Percentiles rank a stretch among this genome's conserved stretches.
phyloP scores from a whole-genome alignment of 1,140 invertebrate genomes.

The Hermetia illucens region DNA sequence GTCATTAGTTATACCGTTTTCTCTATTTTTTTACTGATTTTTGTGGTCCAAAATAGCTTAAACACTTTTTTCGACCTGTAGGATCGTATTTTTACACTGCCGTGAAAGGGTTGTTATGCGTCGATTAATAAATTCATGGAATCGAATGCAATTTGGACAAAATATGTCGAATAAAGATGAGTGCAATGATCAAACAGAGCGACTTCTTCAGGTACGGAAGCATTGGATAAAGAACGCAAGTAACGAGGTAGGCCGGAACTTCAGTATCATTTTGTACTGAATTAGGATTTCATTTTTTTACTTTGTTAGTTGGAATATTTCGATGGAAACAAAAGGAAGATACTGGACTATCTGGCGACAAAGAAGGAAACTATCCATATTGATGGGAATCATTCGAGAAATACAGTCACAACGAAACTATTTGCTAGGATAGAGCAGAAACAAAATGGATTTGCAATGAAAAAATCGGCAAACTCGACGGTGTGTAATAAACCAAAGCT shows the following conservation, averaged over 20 bases:
- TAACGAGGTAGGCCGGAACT: background rate
- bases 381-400: conserved; percentile 17
- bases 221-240: conserved; percentile 13
- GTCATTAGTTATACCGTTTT: no score
- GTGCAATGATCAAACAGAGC: conserved; percentile 9
- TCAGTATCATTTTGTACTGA: background rate
- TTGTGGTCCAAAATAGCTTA: no score
- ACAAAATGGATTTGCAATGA: conserved; percentile 21
- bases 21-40: no score
- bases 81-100: conserved; percentile 16
- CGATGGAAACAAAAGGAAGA: conserved; percentile 11
- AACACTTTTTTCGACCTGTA: background rate
- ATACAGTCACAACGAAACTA: conserved; percentile 17
- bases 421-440: conserved; percentile 14
- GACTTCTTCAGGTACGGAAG: conserved; percentile 1
- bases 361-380: conserved; percentile 22
- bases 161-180: background rate
- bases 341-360: conserved; percentile 17
- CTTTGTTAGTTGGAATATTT: conserved; percentile 19
- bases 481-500: no score
- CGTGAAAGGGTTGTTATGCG: conserved; percentile 16
- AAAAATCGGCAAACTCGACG: no score
- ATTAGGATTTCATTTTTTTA: background rate
- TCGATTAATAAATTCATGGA: conserved; percentile 8
- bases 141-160: background rate